phyloP scores from a whole-genome alignment of 2,797 vertebrate genomes.

The Falco peregrinus region DNA sequence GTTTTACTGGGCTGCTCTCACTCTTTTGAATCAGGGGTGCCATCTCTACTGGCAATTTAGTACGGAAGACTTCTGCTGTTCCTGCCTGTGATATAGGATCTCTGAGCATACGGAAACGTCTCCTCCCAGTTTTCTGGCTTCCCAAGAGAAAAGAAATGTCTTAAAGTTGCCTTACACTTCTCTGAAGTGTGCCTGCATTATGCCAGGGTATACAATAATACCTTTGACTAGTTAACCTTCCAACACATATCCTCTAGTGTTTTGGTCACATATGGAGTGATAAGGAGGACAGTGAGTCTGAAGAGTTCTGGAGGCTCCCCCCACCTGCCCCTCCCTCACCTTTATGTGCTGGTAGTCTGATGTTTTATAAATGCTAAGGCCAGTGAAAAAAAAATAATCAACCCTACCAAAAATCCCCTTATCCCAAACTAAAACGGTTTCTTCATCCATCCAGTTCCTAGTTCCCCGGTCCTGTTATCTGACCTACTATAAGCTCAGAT shows the following conservation, averaged over 20 bases:
- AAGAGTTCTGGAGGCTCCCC: neutral
- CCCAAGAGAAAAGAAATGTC: neutral
- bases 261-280: neutral
- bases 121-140: slow-evolving; percentile 10
- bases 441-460: neutral
- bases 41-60: neutral
- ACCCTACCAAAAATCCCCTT: neutral
- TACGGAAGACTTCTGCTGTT: neutral
- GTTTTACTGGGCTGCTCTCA: neutral
- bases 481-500: neutral
- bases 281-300: neutral
- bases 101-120: neutral
- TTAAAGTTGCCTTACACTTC: neutral
- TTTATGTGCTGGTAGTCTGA: neutral
- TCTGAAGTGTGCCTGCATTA: neutral
- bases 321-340: neutral
- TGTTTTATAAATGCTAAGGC: neutral
- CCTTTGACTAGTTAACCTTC: neutral
- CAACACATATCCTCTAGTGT: neutral
- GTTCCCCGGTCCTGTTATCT: neutral
- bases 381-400: neutral
- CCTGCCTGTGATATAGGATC: neutral
- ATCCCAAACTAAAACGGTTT: neutral
- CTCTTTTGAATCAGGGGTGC: neutral
- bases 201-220: neutral